These are phyloP conservation scores for Cyprinodon tularosa DNA, from an alignment of 2,113 vertebrate genomes.

Conservation along the genomic window DNA sequence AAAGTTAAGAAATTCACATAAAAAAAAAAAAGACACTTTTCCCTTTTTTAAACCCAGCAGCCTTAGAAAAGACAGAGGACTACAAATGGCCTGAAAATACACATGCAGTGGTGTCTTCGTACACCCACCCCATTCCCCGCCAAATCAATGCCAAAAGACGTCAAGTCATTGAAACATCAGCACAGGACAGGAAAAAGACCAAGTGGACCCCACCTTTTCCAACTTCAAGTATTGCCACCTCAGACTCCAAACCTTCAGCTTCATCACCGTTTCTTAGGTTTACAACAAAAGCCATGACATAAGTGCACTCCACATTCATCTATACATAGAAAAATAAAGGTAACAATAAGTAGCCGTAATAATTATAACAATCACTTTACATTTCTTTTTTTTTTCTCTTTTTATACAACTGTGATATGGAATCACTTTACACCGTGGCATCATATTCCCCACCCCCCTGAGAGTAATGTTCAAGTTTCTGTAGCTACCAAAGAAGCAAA, in stretches of 20 bases:
- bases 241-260: constrained; percentile 47
- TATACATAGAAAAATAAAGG: constrained; percentile 81
- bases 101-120: constrained; percentile 60
- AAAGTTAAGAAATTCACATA: constrained; percentile 71
- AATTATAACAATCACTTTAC: constrained; percentile 78
- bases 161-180: constrained; percentile 40
- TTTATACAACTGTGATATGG: constrained; percentile 70
- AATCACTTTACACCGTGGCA: constrained; percentile 62
- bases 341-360: constrained; percentile 71
- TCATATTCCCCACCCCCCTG: constrained; percentile 74
- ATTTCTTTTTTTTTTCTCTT: constrained; percentile 74
- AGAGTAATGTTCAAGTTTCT: constrained; percentile 82
- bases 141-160: constrained; percentile 44
- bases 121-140: not conserved
- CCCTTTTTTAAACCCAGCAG: constrained; percentile 66
- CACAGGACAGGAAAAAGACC: constrained; percentile 56
- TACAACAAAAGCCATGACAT: constrained; percentile 74
- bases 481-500: constrained; percentile 67
- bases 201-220: constrained; percentile 32
- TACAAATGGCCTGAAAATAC: constrained; percentile 56
- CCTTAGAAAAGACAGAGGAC: constrained; percentile 62
- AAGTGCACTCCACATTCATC: constrained; percentile 79
- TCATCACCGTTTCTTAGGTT: constrained; percentile 76
- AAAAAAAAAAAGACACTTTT: constrained; percentile 57
- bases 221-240: constrained; percentile 67